Conservation (phyloP, 2,888 invertebrate species). For the Andrena minutula region DNA sequence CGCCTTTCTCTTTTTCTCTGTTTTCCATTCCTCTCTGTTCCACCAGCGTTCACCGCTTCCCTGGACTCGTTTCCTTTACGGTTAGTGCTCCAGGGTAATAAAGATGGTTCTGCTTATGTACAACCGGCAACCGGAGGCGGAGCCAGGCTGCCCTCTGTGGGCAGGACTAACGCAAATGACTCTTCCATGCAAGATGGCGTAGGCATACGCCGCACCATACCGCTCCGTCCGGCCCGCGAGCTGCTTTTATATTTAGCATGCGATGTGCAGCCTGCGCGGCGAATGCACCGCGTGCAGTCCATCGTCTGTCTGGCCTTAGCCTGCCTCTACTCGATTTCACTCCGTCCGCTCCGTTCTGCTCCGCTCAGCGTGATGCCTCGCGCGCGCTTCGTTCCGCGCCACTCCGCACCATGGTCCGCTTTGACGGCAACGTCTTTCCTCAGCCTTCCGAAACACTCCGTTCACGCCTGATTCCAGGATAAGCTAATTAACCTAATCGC, state of each 20-base stretch:
- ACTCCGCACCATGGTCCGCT: neutral
- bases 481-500: neutral
- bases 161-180: slow-evolving; percentile 86
- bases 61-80: slow-evolving; percentile 81
- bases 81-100: slow-evolving; percentile 84
- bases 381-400: neutral
- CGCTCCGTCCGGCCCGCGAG: slow-evolving; percentile 74
- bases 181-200: slow-evolving; percentile 87
- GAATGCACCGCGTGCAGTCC: slow-evolving; percentile 62
- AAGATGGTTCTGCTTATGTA: slow-evolving; percentile 85
- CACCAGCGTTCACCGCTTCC: slow-evolving; percentile 46
- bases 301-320: slow-evolving; percentile 17
- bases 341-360: neutral
- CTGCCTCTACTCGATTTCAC: neutral
- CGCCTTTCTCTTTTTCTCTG: slow-evolving; percentile 75
- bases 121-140: slow-evolving; percentile 85
- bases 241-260: slow-evolving; percentile 83
- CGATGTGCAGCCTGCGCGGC: slow-evolving; percentile 70
- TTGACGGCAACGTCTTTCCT: too few relatives aligned
- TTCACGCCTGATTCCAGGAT: slow-evolving; percentile 1
- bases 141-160: slow-evolving; percentile 86
- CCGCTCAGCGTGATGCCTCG: neutral
- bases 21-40: slow-evolving; percentile 18
- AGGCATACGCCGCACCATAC: slow-evolving; percentile 66
- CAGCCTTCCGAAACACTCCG: too few relatives aligned